These are phyloP conservation scores for Micronycteris hirsuta DNA, from an alignment of 2,113 vertebrate species.

Conservation along the genomic window DNA sequence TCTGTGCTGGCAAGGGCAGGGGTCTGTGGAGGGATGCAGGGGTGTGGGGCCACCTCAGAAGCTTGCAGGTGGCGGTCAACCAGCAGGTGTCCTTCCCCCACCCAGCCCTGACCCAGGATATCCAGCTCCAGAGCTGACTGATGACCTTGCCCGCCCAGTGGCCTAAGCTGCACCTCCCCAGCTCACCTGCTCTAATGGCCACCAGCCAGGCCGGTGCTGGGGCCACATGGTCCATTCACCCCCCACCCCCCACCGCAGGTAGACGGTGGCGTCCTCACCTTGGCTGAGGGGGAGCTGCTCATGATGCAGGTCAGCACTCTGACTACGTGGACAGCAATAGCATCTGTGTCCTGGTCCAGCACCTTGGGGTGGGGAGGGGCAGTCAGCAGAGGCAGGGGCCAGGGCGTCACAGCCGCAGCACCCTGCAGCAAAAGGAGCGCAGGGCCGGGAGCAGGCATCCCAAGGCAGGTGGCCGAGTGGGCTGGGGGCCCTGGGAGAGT, in stretches of 20 bases:
- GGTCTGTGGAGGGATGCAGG: not conserved
- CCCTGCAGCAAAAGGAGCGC: not conserved
- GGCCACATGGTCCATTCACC: not conserved
- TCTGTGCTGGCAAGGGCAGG: not conserved
- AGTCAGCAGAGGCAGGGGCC: not conserved
- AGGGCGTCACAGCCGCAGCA: not conserved
- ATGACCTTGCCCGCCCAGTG: not conserved
- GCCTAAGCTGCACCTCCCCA: not conserved
- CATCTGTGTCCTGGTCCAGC: constrained; percentile 82
- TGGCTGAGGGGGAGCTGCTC: constrained; percentile 93
- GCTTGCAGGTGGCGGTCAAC: not conserved
- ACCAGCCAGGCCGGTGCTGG: not conserved
- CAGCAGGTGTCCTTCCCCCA: not conserved
- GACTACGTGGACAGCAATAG: constrained; percentile 93
- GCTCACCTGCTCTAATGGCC: not conserved
- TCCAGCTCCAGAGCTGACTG: not conserved
- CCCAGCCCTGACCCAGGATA: not conserved
- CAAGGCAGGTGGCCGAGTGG: not conserved
- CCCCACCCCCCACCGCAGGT: not conserved
- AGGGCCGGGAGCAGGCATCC: not conserved
- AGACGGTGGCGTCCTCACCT: constrained; percentile 80
- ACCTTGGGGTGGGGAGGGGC: constrained; percentile 79
- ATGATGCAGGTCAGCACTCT: constrained; percentile 95
- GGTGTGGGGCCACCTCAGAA: not conserved
- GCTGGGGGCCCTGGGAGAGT: too few relatives aligned